Conservation (phyloP, 2,888 invertebrate genomes). For the Drosophila pegasa region DNA sequence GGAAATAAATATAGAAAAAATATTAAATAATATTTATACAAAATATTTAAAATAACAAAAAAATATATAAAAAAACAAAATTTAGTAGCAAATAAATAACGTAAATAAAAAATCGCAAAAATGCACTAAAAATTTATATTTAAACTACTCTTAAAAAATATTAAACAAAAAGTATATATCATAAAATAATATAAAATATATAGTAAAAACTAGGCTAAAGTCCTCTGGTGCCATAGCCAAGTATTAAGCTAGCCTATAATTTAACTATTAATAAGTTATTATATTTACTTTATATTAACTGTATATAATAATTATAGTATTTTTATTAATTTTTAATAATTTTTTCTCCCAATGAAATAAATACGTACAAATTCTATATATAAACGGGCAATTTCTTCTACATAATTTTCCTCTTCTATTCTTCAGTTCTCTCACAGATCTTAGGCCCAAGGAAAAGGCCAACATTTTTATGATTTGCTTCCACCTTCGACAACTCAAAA, state of each 20-base stretch:
- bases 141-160: no score
- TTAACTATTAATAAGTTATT: no score
- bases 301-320: not conserved
- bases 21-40: not conserved
- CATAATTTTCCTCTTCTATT: not conserved
- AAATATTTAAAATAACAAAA: not conserved
- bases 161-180: no score
- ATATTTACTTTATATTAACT: not conserved
- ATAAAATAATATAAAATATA: no score
- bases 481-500: slow-evolving; percentile 40
- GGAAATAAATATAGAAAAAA: not conserved
- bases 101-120: not conserved
- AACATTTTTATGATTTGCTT: slow-evolving; percentile 15
- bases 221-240: no score
- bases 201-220: no score
- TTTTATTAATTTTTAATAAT: not conserved
- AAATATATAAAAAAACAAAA: not conserved
- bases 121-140: not conserved
- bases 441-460: not conserved
- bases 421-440: not conserved
- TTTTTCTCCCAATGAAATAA: not conserved
- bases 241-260: no score
- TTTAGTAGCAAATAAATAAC: not conserved
- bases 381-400: not conserved
- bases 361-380: not conserved